Percentiles rank a stretch among this genome's conserved stretches.
These are phyloP conservation scores for Geotrypetes seraphini DNA, from an alignment of 2,797 vertebrate genomes.

Conservation along the genomic window DNA sequence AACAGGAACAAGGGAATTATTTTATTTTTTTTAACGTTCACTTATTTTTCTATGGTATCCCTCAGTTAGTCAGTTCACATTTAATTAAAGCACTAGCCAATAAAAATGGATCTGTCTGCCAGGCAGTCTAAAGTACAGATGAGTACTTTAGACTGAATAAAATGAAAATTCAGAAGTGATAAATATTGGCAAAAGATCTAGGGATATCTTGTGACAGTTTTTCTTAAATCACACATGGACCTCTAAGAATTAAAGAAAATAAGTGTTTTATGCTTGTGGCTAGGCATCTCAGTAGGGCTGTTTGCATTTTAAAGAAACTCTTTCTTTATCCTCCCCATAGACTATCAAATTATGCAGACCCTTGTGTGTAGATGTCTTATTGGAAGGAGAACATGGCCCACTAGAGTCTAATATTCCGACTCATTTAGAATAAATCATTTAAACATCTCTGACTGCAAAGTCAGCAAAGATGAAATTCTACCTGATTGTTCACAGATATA, in stretches of 20 bases:
- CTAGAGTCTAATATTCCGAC: too few species aligned
- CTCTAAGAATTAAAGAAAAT: conserved; percentile 27
- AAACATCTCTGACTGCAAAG: too few species aligned
- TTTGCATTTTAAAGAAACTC: too few species aligned
- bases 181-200: conserved; percentile 8
- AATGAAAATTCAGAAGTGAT: conserved; percentile 27
- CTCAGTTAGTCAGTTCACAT: conserved; percentile 9
- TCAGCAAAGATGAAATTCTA: too few species aligned
- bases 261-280: conserved; percentile 22
- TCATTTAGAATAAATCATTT: too few species aligned
- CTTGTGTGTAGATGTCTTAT: too few species aligned
- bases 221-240: conserved; percentile 17
- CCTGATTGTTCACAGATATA: too few species aligned
- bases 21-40: neutral
- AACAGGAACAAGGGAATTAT: conserved; percentile 1
- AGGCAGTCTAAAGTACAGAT: conserved; percentile 30
- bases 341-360: too few species aligned
- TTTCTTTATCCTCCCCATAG: too few species aligned
- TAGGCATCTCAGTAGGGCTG: conserved; percentile 22
- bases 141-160: conserved; percentile 20
- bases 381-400: too few species aligned
- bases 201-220: conserved; percentile 16
- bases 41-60: conserved; percentile 13
- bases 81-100: conserved; percentile 13
- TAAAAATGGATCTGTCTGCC: conserved; percentile 11